Conservation (phyloP, 2,797 vertebrate genomes). For the Gambusia yucatana region DNA sequence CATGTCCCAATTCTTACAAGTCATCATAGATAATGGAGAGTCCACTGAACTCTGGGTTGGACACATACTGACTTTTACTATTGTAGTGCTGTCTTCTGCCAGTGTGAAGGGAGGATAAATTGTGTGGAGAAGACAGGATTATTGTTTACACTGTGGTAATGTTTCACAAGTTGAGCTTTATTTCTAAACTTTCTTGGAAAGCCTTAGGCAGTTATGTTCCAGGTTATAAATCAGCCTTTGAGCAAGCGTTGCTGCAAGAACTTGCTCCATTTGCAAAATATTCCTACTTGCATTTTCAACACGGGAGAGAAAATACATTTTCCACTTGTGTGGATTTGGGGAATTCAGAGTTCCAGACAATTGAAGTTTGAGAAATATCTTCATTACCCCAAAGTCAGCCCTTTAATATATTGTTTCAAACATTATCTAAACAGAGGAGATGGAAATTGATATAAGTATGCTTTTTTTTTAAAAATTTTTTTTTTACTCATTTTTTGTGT, state of each 20-base stretch:
- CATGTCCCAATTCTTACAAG: background rate
- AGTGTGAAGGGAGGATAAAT: background rate
- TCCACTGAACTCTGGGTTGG: background rate
- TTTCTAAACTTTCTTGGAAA: constrained; percentile 55
- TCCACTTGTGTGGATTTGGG: constrained; percentile 24
- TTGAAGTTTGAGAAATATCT: constrained; percentile 11
- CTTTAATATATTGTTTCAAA: constrained; percentile 2
- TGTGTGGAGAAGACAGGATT: background rate
- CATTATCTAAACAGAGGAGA: background rate
- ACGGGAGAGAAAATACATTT: constrained; percentile 42
- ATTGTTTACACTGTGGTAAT: constrained; percentile 23
- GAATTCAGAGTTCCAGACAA: constrained; percentile 14
- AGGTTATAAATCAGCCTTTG: constrained; percentile 49
- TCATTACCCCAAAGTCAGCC: background rate
- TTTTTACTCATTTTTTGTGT: constrained; percentile 13
- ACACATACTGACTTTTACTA: background rate
- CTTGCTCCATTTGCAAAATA: constrained; percentile 53
- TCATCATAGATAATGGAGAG: background rate
- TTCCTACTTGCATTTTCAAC: constrained; percentile 18
- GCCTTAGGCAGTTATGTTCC: constrained; percentile 24
- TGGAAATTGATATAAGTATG: constrained; percentile 2
- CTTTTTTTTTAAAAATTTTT: background rate
- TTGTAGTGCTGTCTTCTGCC: background rate
- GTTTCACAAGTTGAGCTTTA: constrained; percentile 34
- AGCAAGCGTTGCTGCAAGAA: constrained; percentile 55